Conservation (phyloP, 2,888 invertebrate genomes). For the Mythimna impura region DNA sequence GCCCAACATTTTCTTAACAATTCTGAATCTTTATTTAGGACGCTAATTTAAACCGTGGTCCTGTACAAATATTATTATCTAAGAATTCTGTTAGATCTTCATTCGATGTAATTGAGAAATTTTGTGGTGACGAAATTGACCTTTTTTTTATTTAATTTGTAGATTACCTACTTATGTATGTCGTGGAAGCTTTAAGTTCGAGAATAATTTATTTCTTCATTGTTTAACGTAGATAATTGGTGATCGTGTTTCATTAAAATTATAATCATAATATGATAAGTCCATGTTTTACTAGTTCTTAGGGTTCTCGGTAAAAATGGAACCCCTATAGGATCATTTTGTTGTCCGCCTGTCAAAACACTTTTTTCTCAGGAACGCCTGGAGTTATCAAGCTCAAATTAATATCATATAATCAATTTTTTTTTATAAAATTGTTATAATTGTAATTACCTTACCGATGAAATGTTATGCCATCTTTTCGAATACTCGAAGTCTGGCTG, state of each 20-base stretch:
- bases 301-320: not conserved
- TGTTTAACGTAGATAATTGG: conserved; percentile 11
- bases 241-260: conserved; percentile 3
- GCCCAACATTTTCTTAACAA: conserved; percentile 69
- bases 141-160: not conserved
- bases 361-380: no score
- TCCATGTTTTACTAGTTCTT: not conserved
- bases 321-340: no score
- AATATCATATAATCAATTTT: no score
- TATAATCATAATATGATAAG: not conserved
- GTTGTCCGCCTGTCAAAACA: no score
- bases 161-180: not conserved
- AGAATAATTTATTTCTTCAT: not conserved
- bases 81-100: conserved; percentile 47
- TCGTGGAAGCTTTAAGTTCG: not conserved
- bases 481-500: no score
- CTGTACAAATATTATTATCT: conserved; percentile 63
- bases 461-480: no score
- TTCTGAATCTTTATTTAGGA: conserved; percentile 69
- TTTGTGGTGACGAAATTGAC: conserved; percentile 24
- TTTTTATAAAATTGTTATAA: no score
- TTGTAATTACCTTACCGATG: no score
- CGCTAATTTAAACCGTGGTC: conserved; percentile 61
- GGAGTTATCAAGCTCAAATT: no score
- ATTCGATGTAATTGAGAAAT: conserved; percentile 53